Percentiles rank a stretch among this genome's conserved stretches.
These are phyloP conservation scores for Blera fallax DNA, from an alignment of 2,888 invertebrate species.

Conservation along the genomic window DNA sequence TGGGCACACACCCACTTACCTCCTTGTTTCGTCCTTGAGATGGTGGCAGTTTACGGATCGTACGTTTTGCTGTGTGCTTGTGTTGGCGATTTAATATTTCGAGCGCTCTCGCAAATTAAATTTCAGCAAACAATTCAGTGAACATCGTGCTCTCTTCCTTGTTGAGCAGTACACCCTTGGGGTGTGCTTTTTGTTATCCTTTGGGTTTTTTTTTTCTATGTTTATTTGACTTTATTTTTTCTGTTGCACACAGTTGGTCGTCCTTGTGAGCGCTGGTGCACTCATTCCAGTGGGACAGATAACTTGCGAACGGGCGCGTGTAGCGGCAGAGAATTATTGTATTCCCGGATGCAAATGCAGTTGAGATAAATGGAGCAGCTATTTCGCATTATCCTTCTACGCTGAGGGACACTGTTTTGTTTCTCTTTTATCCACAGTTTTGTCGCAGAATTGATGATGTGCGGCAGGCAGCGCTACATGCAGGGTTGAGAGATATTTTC, in stretches of 20 bases:
- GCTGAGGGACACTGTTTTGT: constrained; percentile 46
- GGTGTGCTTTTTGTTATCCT: constrained; percentile 34
- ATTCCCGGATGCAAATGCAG: constrained; percentile 51
- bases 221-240: constrained; percentile 21
- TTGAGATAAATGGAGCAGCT: constrained; percentile 63
- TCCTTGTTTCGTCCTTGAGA: constrained; percentile 1
- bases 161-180: not conserved
- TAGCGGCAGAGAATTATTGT: constrained; percentile 31
- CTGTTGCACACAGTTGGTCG: not conserved
- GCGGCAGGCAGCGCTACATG: constrained; percentile 4
- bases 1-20: not conserved
- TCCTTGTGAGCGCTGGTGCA: not conserved
- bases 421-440: constrained; percentile 25
- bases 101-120: constrained; percentile 46
- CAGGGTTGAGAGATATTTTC: not conserved
- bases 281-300: constrained; percentile 7
- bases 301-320: constrained; percentile 20
- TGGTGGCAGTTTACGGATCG: not conserved
- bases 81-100: constrained; percentile 44
- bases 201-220: constrained; percentile 54
- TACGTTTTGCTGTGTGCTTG: not conserved
- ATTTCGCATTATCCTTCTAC: constrained; percentile 52
- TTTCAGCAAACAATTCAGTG: constrained; percentile 47
- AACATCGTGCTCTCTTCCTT: constrained; percentile 8
- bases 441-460: constrained; percentile 47